Conservation (phyloP, 2,113 vertebrate genomes). For the Cyprinodon brontotheroides region DNA sequence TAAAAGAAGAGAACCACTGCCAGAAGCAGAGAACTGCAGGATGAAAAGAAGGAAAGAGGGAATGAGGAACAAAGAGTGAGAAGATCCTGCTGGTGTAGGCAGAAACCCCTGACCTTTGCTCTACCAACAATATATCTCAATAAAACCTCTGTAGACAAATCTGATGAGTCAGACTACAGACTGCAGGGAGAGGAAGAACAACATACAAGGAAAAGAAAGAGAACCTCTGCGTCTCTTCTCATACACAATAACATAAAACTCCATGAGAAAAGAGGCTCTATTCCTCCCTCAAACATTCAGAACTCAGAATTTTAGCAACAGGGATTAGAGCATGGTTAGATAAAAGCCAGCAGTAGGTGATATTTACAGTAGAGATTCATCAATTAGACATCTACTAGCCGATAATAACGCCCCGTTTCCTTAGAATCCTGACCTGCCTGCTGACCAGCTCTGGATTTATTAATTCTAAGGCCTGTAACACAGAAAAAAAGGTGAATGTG, state of each 20-base stretch:
- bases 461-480: too few species aligned
- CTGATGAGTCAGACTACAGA: conserved; percentile 71
- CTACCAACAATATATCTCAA: conserved; percentile 74
- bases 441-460: too few species aligned
- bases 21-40: conserved; percentile 44
- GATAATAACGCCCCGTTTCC: too few species aligned
- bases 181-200: conserved; percentile 64
- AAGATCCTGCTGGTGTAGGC: conserved; percentile 68
- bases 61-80: conserved; percentile 31
- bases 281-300: conserved; percentile 47
- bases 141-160: conserved; percentile 66
- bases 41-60: conserved; percentile 29
- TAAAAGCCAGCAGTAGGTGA: conserved; percentile 21
- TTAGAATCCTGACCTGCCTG: too few species aligned
- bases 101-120: conserved; percentile 74
- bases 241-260: background rate
- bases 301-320: conserved; percentile 29
- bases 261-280: conserved; percentile 4
- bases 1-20: conserved; percentile 36
- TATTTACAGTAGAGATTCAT: conserved; percentile 14
- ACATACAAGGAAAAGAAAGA: conserved; percentile 49
- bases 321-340: conserved; percentile 28
- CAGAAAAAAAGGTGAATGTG: too few species aligned
- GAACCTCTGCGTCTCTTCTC: conserved; percentile 15
- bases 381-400: too few species aligned